Conservation (phyloP, 1,140 invertebrate species). For the Neodiprion pinetum region DNA sequence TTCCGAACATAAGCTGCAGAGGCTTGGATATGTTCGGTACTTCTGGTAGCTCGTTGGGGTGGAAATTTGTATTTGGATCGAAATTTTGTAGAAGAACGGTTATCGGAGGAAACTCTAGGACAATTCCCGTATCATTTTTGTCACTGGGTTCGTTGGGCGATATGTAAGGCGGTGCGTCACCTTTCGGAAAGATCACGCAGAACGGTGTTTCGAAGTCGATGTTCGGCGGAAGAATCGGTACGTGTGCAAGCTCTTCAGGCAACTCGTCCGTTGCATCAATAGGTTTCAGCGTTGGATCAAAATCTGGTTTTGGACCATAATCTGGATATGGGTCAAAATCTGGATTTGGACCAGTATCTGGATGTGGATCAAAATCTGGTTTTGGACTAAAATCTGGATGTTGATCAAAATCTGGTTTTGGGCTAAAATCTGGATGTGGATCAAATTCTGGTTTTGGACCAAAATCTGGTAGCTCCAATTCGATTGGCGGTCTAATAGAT, state of each 20-base stretch:
- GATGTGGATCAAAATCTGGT: too few relatives aligned
- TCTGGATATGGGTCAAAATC: too few relatives aligned
- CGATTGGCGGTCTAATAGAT: too few relatives aligned
- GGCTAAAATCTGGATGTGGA: too few relatives aligned
- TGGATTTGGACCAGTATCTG: too few relatives aligned
- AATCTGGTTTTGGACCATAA: not conserved
- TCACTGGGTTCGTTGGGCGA: not conserved
- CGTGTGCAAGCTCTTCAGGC: not conserved
- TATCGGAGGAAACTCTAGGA: not conserved
- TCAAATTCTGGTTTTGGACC: too few relatives aligned
- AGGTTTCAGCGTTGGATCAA: not conserved
- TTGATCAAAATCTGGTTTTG: not conserved
- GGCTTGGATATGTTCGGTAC: slow-evolving; percentile 18
- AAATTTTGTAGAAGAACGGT: not conserved
- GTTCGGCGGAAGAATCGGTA: not conserved
- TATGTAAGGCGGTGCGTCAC: not conserved
- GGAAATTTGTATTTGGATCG: not conserved
- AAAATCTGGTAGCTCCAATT: not conserved
- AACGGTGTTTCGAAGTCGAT: not conserved
- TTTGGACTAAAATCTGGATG: too few relatives aligned
- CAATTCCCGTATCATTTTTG: not conserved
- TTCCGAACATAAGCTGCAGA: slow-evolving; percentile 27
- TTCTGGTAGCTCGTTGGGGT: not conserved
- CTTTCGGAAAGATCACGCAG: not conserved
- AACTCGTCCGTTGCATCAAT: not conserved